phyloP scores from a whole-genome alignment of 2,888 invertebrate species.

The Drosophila engyochracea region DNA sequence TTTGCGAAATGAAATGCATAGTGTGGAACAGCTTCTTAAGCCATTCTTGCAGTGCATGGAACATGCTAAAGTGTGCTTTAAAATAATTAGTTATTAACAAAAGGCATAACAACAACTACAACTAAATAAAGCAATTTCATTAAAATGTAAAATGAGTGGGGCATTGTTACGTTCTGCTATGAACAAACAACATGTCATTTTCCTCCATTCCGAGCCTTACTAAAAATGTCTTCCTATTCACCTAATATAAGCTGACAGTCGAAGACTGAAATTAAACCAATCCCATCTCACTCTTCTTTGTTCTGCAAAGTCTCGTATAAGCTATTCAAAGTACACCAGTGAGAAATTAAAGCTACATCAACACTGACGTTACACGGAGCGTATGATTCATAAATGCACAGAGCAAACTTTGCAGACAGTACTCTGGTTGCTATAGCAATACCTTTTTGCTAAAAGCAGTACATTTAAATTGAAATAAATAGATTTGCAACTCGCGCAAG shows the following conservation, averaged over 20 bases:
- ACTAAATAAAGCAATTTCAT: no score
- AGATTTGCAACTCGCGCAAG: not conserved
- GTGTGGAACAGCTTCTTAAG: constrained; percentile 22
- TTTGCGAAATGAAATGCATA: constrained; percentile 64
- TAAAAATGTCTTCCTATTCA: not conserved
- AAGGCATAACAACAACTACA: not conserved
- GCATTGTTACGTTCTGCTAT: not conserved
- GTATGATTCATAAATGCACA: constrained; percentile 41
- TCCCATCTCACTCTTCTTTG: not conserved
- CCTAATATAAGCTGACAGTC: not conserved
- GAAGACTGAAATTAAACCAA: not conserved
- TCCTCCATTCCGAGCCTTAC: not conserved
- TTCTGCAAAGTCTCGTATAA: constrained; percentile 12
- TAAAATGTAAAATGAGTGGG: not conserved
- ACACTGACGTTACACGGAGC: constrained; percentile 30
- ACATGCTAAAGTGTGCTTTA: not conserved
- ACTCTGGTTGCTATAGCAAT: not conserved
- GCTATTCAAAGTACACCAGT: constrained; percentile 22
- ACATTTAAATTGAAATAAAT: not conserved
- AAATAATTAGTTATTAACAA: not conserved
- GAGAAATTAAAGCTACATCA: constrained; percentile 31
- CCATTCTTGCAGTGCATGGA: not conserved
- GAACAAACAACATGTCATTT: not conserved
- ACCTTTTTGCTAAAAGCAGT: not conserved
- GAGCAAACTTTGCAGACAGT: not conserved